A percentile compares a stretch with the other conserved stretches of the same genome.
Conservation (phyloP, 2,113 vertebrate species). For the Pseudorhombus dupliciocellatus region DNA sequence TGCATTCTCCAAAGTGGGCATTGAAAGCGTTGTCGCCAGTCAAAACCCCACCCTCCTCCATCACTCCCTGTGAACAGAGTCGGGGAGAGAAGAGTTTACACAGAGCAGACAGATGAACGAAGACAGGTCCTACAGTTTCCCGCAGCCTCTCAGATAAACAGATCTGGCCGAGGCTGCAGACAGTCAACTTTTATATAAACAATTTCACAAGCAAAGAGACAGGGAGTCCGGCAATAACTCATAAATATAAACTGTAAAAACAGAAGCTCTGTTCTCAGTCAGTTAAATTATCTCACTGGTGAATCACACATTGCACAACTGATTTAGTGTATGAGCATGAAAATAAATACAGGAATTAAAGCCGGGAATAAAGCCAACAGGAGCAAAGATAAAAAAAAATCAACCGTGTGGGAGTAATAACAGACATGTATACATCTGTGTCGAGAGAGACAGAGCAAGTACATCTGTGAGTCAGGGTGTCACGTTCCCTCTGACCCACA, state of each 20-base stretch:
- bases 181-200: slow-evolving; percentile 19
- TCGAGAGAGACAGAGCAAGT: slow-evolving; percentile 9
- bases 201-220: slow-evolving; percentile 19
- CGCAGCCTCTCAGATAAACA: slow-evolving; percentile 25
- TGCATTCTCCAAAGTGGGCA: slow-evolving; percentile 95
- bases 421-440: slow-evolving; percentile 4
- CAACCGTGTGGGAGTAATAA: not conserved
- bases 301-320: slow-evolving; percentile 7
- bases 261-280: slow-evolving; percentile 10
- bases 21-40: slow-evolving; percentile 88
- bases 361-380: slow-evolving; percentile 24
- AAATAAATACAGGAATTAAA: slow-evolving; percentile 33
- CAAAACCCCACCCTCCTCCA: slow-evolving; percentile 87
- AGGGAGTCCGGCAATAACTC: slow-evolving; percentile 8
- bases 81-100: slow-evolving; percentile 18
- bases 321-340: slow-evolving; percentile 12
- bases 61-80: slow-evolving; percentile 87
- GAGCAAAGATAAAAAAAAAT: slow-evolving; percentile 5
- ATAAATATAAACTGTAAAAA: slow-evolving; percentile 39
- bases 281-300: slow-evolving; percentile 7
- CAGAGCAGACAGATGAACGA: slow-evolving; percentile 10
- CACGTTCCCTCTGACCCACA: slow-evolving; percentile 26
- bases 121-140: not conserved
- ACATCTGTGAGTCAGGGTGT: slow-evolving; percentile 13
- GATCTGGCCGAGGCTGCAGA: slow-evolving; percentile 7